Percentiles rank a stretch among this genome's conserved stretches.
These are phyloP conservation scores for Exocentrus adspersus DNA, from an alignment of 2,888 invertebrate genomes.

Conservation along the genomic window DNA sequence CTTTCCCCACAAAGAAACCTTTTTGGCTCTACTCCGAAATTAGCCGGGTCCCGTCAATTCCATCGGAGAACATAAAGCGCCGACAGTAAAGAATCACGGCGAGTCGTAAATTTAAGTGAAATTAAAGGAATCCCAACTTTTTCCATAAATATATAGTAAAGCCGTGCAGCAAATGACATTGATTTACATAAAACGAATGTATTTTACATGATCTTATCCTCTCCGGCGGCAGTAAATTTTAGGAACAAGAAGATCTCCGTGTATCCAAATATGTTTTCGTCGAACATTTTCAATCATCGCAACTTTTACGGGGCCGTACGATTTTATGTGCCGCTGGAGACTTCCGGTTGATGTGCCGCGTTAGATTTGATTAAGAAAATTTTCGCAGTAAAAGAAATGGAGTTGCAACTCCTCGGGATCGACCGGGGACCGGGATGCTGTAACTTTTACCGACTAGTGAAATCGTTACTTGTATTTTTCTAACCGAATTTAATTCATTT, in stretches of 20 bases:
- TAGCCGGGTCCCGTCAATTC: neutral
- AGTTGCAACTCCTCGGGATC: slow-evolving; percentile 31
- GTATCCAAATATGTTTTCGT: slow-evolving; percentile 53
- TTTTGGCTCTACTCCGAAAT: no score
- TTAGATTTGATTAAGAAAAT: slow-evolving; percentile 58
- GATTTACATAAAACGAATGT: slow-evolving; percentile 40
- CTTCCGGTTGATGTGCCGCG: slow-evolving; percentile 54
- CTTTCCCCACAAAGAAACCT: no score
- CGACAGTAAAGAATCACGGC: slow-evolving; percentile 1
- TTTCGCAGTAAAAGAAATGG: slow-evolving; percentile 52
- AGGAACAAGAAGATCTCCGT: slow-evolving; percentile 39
- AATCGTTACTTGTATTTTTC: no score
- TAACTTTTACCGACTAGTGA: no score
- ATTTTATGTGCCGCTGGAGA: slow-evolving; percentile 55
- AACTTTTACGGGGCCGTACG: slow-evolving; percentile 53
- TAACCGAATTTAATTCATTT: no score
- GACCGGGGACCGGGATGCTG: neutral
- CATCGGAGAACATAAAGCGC: slow-evolving; percentile 5
- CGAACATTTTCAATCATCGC: slow-evolving; percentile 55
- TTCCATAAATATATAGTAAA: slow-evolving; percentile 27
- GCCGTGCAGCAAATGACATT: slow-evolving; percentile 21
- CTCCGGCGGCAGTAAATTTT: slow-evolving; percentile 39
- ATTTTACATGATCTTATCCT: slow-evolving; percentile 30
- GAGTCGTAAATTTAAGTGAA: slow-evolving; percentile 22
- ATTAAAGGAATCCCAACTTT: slow-evolving; percentile 30